Evolutionary conservation across 2,113 vertebrate genomes (phyloP).

Genomic region (Phycodurus eques): DNA sequence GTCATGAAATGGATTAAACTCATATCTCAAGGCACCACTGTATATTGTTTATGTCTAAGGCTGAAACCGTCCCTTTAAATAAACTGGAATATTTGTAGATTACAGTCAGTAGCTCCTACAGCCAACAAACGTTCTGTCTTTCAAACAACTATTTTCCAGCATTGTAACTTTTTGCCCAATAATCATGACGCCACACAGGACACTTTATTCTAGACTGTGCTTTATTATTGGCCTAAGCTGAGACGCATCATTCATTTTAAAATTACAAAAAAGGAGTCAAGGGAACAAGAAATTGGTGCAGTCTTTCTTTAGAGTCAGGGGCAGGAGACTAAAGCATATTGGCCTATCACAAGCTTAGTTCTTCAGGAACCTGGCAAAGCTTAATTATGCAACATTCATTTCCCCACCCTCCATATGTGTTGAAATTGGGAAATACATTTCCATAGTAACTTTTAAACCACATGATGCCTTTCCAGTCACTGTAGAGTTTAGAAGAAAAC

Average conservation of each 20-base stretch:
- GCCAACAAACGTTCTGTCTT: not conserved
- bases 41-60: not conserved
- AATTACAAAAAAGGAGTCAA: constrained; percentile 98
- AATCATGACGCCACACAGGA: constrained; percentile 63
- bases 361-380: constrained; percentile 68
- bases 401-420: constrained; percentile 65
- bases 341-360: constrained; percentile 81
- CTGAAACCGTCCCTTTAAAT: not conserved
- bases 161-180: not conserved
- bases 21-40: not conserved
- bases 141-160: not conserved
- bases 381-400: constrained; percentile 73
- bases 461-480: constrained; percentile 54
- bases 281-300: constrained; percentile 88
- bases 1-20: not conserved
- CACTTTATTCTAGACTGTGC: constrained; percentile 95
- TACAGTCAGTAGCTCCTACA: not conserved
- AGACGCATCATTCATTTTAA: constrained; percentile 99
- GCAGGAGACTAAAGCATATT: constrained; percentile 79
- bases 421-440: constrained; percentile 66
- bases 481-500: constrained; percentile 49
- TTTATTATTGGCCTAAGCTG: constrained; percentile 99
- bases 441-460: constrained; percentile 69
- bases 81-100: not conserved
- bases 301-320: constrained; percentile 82